A percentile compares a stretch with the other conserved stretches of the same genome.
Conservation (phyloP, 2,797 vertebrate genomes). For the Onychomys arenicola region DNA sequence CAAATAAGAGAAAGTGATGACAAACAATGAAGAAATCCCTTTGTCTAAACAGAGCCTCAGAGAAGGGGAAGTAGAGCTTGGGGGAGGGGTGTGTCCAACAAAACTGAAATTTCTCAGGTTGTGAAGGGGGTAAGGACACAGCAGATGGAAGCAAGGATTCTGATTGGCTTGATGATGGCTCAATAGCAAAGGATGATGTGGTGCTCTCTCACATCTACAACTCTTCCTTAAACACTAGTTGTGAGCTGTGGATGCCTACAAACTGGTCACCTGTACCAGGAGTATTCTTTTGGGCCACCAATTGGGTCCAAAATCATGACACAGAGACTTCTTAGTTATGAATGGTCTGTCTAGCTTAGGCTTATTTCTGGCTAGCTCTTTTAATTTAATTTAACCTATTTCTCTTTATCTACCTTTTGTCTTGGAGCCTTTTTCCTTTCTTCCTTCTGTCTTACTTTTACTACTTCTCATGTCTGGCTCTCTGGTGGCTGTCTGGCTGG, state of each 20-base stretch:
- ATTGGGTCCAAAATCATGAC: neutral
- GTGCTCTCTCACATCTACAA: neutral
- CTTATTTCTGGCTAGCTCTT: neutral
- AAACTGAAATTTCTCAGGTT: neutral
- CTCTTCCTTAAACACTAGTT: conserved; percentile 27
- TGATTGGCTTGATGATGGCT: no score
- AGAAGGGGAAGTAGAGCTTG: neutral
- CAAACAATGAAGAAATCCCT: neutral
- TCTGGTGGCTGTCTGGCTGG: neutral
- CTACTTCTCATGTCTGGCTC: neutral
- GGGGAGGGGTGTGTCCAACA: accelerated
- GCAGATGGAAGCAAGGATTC: neutral
- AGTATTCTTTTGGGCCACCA: neutral
- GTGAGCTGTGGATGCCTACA: neutral
- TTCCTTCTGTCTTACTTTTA: neutral
- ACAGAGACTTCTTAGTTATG: neutral
- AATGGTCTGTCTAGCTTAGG: neutral
- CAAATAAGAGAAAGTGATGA: neutral
- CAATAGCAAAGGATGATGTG: neutral
- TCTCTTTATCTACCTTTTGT: neutral
- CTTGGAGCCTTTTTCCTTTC: neutral
- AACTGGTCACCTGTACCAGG: neutral
- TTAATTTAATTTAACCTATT: neutral
- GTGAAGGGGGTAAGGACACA: neutral
- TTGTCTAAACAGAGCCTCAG: neutral